Conservation (phyloP, 2,888 invertebrate species). For the Pedicia rivosa region DNA sequence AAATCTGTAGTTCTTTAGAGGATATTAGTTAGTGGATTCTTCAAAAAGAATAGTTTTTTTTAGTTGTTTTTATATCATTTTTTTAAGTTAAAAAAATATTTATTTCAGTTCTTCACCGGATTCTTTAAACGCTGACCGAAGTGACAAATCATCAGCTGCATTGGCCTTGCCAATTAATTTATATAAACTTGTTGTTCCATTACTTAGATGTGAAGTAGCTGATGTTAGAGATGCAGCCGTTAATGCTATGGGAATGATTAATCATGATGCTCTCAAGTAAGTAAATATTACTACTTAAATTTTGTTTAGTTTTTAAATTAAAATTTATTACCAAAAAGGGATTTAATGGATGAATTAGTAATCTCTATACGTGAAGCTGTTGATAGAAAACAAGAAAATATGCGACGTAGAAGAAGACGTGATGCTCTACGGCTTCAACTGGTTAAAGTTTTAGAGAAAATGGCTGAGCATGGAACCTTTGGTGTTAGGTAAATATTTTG, state of each 20-base stretch:
- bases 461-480: slow-evolving; percentile 83
- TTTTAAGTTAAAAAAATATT: too few species aligned
- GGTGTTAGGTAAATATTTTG: slow-evolving; percentile 42
- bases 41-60: too few species aligned
- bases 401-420: slow-evolving; percentile 73
- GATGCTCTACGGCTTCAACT: slow-evolving; percentile 87
- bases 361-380: slow-evolving; percentile 88
- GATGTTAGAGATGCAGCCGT: slow-evolving; percentile 93
- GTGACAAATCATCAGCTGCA: slow-evolving; percentile 51
- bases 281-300: slow-evolving; percentile 16
- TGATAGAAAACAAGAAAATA: slow-evolving; percentile 94
- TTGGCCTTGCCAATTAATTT: slow-evolving; percentile 69
- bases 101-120: slow-evolving; percentile 77
- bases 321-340: slow-evolving; percentile 38
- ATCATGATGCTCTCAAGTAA: slow-evolving; percentile 87
- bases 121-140: slow-evolving; percentile 68
- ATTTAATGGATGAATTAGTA: slow-evolving; percentile 89
- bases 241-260: slow-evolving; percentile 86
- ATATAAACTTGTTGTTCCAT: slow-evolving; percentile 84
- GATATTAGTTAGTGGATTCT: too few species aligned
- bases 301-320: not conserved
- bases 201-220: slow-evolving; percentile 80
- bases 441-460: slow-evolving; percentile 78
- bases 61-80: too few species aligned
- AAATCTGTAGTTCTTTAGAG: too few species aligned